These are phyloP conservation scores for Epinotia demarniana DNA, from an alignment of 2,888 invertebrate genomes.

Conservation along the genomic window DNA sequence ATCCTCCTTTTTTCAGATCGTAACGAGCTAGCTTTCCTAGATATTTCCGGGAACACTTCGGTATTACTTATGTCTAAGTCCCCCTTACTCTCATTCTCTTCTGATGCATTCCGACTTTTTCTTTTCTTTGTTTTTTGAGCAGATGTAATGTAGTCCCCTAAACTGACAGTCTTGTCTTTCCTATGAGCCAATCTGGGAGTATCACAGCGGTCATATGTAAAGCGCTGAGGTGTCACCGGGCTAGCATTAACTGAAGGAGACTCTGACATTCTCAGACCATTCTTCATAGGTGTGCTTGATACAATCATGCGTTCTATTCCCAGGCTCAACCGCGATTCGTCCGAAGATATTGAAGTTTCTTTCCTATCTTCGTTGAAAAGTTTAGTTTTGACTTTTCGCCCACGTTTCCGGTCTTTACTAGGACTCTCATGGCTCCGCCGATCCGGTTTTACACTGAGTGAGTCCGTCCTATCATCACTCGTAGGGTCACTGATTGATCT, in stretches of 20 bases:
- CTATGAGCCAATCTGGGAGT: constrained; percentile 69
- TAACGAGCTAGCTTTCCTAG: constrained; percentile 70
- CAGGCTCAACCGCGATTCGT: constrained; percentile 67
- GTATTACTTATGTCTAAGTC: constrained; percentile 74
- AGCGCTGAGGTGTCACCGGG: constrained; percentile 64
- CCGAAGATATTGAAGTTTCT: constrained; percentile 67
- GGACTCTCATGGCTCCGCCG: constrained; percentile 70
- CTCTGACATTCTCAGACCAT: constrained; percentile 62
- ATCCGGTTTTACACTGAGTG: constrained; percentile 62
- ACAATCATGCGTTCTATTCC: constrained; percentile 66
- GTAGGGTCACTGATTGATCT: constrained; percentile 76
- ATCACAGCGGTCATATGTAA: constrained; percentile 67
- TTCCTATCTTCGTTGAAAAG: constrained; percentile 70
- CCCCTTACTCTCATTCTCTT: constrained; percentile 62
- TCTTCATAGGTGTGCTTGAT: constrained; percentile 76
- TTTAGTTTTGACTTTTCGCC: constrained; percentile 74
- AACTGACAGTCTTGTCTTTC: constrained; percentile 70
- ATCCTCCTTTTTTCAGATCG: constrained; percentile 74
- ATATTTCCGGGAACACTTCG: constrained; percentile 76
- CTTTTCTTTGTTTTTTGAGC: constrained; percentile 73
- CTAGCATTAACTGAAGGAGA: constrained; percentile 63
- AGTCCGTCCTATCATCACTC: constrained; percentile 69
- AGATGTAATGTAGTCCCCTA: constrained; percentile 71
- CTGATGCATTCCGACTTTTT: constrained; percentile 64
- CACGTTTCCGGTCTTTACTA: constrained; percentile 67